Evolutionary conservation across 2,797 vertebrate genomes (phyloP), one percentile per base, ranked within the genome.

Genomic region (Micrastur ruficollis): DNA sequence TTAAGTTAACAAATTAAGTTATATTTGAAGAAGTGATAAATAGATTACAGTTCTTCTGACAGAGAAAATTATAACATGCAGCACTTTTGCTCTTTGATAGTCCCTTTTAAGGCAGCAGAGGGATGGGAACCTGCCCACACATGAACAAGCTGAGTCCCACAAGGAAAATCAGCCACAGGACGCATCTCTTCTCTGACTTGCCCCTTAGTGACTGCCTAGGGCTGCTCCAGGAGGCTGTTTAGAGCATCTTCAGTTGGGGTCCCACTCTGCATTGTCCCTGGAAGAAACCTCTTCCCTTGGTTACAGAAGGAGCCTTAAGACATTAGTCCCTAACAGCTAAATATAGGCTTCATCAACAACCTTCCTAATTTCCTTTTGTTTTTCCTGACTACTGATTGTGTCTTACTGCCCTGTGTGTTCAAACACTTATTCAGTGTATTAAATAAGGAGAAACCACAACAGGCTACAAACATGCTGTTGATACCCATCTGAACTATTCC

Each of bases 21-120:
- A 27, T 67, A 67, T 92, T 84, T 93, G n/a, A 93, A 82, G 63
- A 85, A 89, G 15, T 67, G 68, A 86, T 91, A 93, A 93, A 89
- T 50, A 93, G 78, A 95, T 91, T 95, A 81, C 58, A 91, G 70
- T 63, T 90, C 62, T 86, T 46, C 63, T 86, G 66, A 85, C 66
- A 80, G 88, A 85, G 66, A 81, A 94, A 93, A 93, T 92, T 71
- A 59, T 46, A 87, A 49, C 25, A 46, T 59, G 34, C 32, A 73
- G 14, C 21, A 62, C 6, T 90, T 85, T 55, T 67, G 62, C 29
- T 82, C 56, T 89, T 46, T 90, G 66, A 36, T 49, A 81, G 82
- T 65, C 42, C 23, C 20, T 75, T 95, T 84, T 31, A 84, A 31
- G 42, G n/a, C 14, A 81, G 40, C 34, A 88, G 44, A 82, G n/a